Evolutionary conservation across 2,888 invertebrate species (phyloP), one percentile per base, ranked within the genome.

Genomic region (Congeria kusceri): DNA sequence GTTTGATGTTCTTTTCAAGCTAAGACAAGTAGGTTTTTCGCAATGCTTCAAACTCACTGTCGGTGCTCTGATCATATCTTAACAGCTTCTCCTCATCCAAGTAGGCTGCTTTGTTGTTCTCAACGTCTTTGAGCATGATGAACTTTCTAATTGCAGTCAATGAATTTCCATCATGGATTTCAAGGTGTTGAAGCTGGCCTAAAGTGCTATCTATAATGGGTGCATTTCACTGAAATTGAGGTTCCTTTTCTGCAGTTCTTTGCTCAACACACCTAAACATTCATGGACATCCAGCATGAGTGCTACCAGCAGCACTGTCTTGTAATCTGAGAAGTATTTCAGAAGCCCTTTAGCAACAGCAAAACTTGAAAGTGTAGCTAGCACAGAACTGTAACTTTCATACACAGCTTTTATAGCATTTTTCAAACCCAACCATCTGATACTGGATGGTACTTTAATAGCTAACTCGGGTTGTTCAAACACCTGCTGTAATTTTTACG

Each of bases 381-480:
- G n/a, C n/a, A n/a, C n/a, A n/a, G n/a, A n/a, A n/a, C n/a, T n/a
- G n/a, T n/a, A n/a, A n/a, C n/a, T n/a, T n/a, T n/a, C n/a, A n/a
- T n/a, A n/a, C n/a, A n/a, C n/a, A n/a, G n/a, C n/a, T n/a, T n/a
- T n/a, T n/a, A n/a, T n/a, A n/a, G n/a, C n/a, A n/a, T n/a, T n/a
- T 39, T 49, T 44, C 9, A 9, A 20, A 15, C 56, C 73, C 78
- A 78, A 15, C 66, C 57, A 57, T 9, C 56, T 9, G 9, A 78
- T 62, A 4, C 56, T 57, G 44, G 64, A 64, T 5, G 63, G 67
- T 47, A 72, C 67, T 39, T 77, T 77, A 4, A 77, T 23, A 13
- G 56, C 39, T n/a, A 72, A 56, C 47, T 62, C 47, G 27, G 77
- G 72, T 47, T 78, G 68, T 56, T 68, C 23, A 18, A 78, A 29